Evolutionary conservation across 1,140 invertebrate species (phyloP).

Genomic region (Trinorchestia longiramus): DNA sequence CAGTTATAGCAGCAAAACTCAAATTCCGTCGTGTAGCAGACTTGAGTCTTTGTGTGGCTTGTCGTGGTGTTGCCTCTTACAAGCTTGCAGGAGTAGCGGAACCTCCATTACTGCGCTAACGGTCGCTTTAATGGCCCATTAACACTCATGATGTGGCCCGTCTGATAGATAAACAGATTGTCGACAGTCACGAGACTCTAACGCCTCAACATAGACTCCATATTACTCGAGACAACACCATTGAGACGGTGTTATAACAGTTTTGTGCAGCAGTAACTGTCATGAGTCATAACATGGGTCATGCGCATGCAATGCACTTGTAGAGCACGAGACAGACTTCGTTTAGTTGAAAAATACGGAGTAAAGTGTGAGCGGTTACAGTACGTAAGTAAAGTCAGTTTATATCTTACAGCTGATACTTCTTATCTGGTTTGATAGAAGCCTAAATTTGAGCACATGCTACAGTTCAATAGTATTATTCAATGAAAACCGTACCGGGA

Average conservation of each 20-base stretch:
- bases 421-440: no score
- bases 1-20: not conserved
- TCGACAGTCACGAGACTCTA: conserved; percentile 6
- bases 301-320: not conserved
- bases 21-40: not conserved
- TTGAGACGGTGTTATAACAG: not conserved
- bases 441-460: no score
- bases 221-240: not conserved
- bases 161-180: conserved; percentile 9
- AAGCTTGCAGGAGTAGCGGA: not conserved
- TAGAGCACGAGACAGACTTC: not conserved
- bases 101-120: not conserved
- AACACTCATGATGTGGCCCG: not conserved
- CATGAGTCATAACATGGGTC: not conserved
- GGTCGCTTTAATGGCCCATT: not conserved
- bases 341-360: not conserved
- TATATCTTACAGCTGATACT: no score
- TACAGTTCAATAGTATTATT: no score
- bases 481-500: no score
- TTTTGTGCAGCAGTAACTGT: not conserved
- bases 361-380: no score
- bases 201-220: not conserved
- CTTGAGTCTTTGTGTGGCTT: not conserved
- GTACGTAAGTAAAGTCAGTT: no score
- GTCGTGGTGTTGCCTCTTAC: not conserved